Conservation (phyloP, 2,888 invertebrate genomes). For the Sinhomidia bicolor region DNA sequence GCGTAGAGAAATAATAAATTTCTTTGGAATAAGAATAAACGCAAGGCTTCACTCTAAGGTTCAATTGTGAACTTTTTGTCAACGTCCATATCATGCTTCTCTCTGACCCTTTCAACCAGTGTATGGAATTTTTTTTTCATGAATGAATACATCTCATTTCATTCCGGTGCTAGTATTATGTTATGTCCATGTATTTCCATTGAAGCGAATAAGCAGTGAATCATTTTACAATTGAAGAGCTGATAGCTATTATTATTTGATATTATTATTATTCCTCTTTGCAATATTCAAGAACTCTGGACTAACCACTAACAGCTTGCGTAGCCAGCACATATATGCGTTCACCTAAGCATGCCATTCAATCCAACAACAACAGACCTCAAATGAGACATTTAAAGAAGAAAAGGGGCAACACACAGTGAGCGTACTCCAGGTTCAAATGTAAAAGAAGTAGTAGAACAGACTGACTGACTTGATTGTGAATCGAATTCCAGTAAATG, state of each 20-base stretch:
- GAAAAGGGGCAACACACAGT: conserved; percentile 27
- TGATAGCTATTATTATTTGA: background rate
- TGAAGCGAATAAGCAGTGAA: conserved; percentile 43
- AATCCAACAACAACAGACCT: conserved; percentile 60
- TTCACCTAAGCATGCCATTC: conserved; percentile 3
- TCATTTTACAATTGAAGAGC: conserved; percentile 49
- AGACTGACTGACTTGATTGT: conserved; percentile 40
- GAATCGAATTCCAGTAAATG: conserved; percentile 69
- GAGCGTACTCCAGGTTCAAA: background rate
- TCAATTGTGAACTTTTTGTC: too few species aligned
- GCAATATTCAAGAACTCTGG: conserved; percentile 10
- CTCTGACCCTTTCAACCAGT: conserved; percentile 24
- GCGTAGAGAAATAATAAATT: conserved; percentile 14
- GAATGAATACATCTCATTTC: conserved; percentile 55
- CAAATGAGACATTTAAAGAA: conserved; percentile 68
- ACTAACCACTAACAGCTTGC: conserved; percentile 50
- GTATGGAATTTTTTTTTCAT: conserved; percentile 48
- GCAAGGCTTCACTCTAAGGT: too few species aligned
- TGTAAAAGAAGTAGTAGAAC: too few species aligned
- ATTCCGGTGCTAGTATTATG: conserved; percentile 29
- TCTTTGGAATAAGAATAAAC: background rate
- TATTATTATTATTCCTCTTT: too few species aligned
- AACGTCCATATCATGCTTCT: background rate
- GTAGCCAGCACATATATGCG: too few species aligned
- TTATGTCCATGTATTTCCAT: conserved; percentile 57